Evolutionary conservation across 2,888 invertebrate genomes (phyloP).

Genomic region (Rhagonycha fulva): DNA sequence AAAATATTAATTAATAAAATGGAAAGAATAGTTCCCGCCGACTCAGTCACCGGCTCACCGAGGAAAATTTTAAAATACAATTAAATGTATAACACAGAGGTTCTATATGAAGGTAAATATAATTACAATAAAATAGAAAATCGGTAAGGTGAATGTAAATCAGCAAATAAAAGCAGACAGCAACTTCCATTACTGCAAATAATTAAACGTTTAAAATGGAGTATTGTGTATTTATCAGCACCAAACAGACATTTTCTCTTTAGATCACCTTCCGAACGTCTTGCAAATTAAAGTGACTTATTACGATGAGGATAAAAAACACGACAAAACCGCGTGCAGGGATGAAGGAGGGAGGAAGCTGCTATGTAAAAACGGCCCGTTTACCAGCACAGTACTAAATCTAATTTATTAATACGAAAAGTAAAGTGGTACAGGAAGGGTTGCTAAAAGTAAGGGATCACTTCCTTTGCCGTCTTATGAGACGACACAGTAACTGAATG

Average conservation of each 20-base stretch:
- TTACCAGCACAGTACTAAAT: slow-evolving; percentile 29
- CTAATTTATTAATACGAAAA: slow-evolving; percentile 29
- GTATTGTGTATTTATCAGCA: slow-evolving; percentile 48
- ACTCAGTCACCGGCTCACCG: neutral
- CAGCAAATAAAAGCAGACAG: slow-evolving; percentile 32
- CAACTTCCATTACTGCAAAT: slow-evolving; percentile 42
- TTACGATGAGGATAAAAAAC: slow-evolving; percentile 36
- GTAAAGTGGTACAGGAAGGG: slow-evolving; percentile 13
- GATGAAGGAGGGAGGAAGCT: slow-evolving; percentile 10
- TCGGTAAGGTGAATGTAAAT: slow-evolving; percentile 32
- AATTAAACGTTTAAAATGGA: slow-evolving; percentile 46
- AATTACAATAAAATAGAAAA: slow-evolving; percentile 35
- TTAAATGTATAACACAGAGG: neutral
- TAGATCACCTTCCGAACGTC: slow-evolving; percentile 38
- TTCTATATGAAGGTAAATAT: neutral
- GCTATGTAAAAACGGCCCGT: slow-evolving; percentile 28
- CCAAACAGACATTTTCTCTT: slow-evolving; percentile 45
- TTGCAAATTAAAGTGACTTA: slow-evolving; percentile 44
- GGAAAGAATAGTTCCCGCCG: neutral
- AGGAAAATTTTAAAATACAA: neutral
- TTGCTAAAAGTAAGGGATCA: slow-evolving; percentile 19
- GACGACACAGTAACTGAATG: slow-evolving; percentile 9
- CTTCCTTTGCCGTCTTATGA: neutral
- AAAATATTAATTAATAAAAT: neutral
- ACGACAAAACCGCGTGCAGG: slow-evolving; percentile 26